These are phyloP conservation scores for Ferrisia virgata DNA, from an alignment of 2,888 invertebrate species.

Conservation along the genomic window DNA sequence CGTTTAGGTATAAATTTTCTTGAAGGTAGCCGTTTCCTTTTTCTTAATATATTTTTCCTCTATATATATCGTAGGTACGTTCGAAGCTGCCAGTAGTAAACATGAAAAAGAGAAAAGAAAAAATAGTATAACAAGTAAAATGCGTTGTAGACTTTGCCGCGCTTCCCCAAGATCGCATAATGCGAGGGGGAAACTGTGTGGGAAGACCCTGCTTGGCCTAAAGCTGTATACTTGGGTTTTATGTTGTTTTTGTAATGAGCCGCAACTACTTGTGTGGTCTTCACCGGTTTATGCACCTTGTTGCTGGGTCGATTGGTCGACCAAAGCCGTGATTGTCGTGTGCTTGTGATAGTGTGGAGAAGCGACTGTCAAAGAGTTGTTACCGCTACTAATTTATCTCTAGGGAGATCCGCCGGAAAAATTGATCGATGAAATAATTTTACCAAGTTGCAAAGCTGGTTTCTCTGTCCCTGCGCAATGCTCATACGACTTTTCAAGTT, in stretches of 20 bases:
- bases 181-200: constrained; percentile 27
- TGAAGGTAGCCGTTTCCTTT: background rate
- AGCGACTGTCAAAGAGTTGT: constrained; percentile 32
- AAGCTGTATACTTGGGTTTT: constrained; percentile 36
- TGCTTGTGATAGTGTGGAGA: constrained; percentile 9
- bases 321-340: background rate
- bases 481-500: background rate
- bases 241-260: constrained; percentile 44
- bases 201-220: constrained; percentile 35
- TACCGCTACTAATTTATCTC: constrained; percentile 43
- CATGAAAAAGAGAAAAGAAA: background rate
- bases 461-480: background rate
- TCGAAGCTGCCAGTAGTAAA: background rate
- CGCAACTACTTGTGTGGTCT: constrained; percentile 44
- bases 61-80: background rate
- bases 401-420: constrained; percentile 22
- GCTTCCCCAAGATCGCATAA: background rate
- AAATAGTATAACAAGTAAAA: background rate
- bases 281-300: constrained; percentile 43
- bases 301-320: constrained; percentile 2
- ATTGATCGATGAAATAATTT: constrained; percentile 44
- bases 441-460: background rate
- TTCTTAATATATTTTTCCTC: background rate
- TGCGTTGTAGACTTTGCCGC: background rate
- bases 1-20: background rate